These are phyloP conservation scores for Indicator indicator DNA, from an alignment of 2,113 vertebrate species.

Conservation along the genomic window DNA sequence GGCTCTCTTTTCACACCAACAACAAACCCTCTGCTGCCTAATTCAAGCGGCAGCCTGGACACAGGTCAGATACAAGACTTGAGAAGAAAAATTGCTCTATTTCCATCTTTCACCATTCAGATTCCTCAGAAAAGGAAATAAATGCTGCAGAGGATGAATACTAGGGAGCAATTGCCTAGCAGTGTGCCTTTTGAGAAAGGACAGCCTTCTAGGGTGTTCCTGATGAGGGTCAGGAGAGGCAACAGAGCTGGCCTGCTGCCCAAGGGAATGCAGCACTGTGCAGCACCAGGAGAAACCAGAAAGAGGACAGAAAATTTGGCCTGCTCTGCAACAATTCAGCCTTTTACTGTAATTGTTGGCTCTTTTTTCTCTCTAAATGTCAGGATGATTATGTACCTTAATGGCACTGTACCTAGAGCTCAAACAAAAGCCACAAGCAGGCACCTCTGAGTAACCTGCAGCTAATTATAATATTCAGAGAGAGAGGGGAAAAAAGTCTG, in stretches of 20 bases:
- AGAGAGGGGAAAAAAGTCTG: not conserved
- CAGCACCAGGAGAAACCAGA: not conserved
- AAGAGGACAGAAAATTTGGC: not conserved
- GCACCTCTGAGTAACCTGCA: not conserved
- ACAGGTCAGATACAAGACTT: not conserved
- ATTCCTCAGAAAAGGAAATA: not conserved
- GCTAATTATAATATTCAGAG: not conserved
- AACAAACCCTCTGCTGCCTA: not conserved
- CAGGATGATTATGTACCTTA: not conserved
- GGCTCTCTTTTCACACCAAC: not conserved
- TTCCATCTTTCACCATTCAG: not conserved
- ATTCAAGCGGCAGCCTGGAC: not conserved
- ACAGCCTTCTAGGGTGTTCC: not conserved
- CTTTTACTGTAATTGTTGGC: not conserved
- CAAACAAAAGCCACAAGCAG: not conserved
- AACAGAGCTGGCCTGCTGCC: not conserved
- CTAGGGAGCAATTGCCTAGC: not conserved
- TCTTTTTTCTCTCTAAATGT: not conserved
- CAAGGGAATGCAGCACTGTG: not conserved
- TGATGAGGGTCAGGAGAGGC: not conserved
- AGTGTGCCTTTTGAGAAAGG: not conserved
- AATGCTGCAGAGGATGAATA: not conserved
- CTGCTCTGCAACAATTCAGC: not conserved
- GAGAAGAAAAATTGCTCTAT: not conserved
- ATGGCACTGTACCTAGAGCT: not conserved